Evolutionary conservation across 2,888 invertebrate genomes (phyloP), one percentile per base, ranked within the genome.

Genomic region (Eudasyphora cyanicolor): DNA sequence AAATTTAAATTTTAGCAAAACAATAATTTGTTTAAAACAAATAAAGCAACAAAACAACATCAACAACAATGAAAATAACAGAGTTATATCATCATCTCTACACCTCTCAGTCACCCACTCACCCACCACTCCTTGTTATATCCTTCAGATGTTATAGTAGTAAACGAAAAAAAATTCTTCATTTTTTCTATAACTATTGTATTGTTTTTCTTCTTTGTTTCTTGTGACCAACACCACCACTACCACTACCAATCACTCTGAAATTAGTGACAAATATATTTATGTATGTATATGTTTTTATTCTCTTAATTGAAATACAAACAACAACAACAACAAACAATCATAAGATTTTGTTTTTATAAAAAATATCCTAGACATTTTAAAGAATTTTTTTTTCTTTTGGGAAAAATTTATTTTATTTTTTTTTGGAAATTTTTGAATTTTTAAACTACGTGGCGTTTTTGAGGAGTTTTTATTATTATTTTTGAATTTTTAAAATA

Each of bases 1-100:
- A 57, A 70, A 82, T 82, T 76, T 79, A 77, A 76, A 76, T 57
- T 74, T 79, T 62, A 82, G 74, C 45, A n/a, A 14, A 45, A 45
- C 45, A 45, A 45, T 32, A 45, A 45, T 42, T 42, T 67, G 21
- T 64, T 45, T 27, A 24, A 32, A 45, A n/a, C 67, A 45, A 35
- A 64, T n/a, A n/a, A 64, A 64, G 5, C 12, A n/a, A n/a, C n/a
- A 32, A 32, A 35, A 38, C 8, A 67, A 60, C 45, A 8, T 3
- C 35, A 35, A 10, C 35, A 35, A 35, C 6, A 7, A 14, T n/a
- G n/a, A n/a, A n/a, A n/a, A n/a, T n/a, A n/a, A n/a, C n/a, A 3
- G 14, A 45, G 45, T 45, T 12, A 14, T 45, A 12, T 45, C 14
- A 45, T n/a, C n/a, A n/a, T 12, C 45, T 12, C 45, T 3, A 5